Percentiles rank a stretch among this genome's conserved stretches.
These are phyloP conservation scores for Phacellophora camtschatica DNA, from an alignment of 30 jellyfish, hydroid and myxozoan genomes.

Conservation along the genomic window DNA sequence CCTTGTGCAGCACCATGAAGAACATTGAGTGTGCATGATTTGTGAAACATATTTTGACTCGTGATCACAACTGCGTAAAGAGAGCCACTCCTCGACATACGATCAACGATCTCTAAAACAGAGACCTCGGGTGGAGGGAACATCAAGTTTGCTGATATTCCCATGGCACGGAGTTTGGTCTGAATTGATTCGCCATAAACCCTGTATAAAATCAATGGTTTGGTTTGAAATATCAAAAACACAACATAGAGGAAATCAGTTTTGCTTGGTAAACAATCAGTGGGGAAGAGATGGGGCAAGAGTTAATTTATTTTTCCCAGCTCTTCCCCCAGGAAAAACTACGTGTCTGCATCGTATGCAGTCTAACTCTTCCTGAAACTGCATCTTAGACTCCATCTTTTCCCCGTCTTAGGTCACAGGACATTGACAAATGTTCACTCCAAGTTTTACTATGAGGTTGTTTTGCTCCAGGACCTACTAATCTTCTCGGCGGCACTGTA, in stretches of 20 bases:
- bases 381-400: neutral
- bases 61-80: conserved; percentile 85
- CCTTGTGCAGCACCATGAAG: conserved; percentile 99
- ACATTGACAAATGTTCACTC: neutral
- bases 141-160: conserved; percentile 72
- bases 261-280: too few species aligned
- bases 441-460: neutral
- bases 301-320: neutral
- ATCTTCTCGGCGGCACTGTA: too few species aligned
- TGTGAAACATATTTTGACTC: conserved; percentile 78
- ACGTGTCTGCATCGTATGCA: neutral
- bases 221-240: neutral
- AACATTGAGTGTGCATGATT: conserved; percentile 91
- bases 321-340: neutral
- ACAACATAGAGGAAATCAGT: too few species aligned
- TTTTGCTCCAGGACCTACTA: too few species aligned
- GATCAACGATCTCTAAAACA: conserved; percentile 77
- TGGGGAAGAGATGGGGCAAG: too few species aligned
- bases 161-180: conserved; percentile 85
- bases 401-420: neutral
- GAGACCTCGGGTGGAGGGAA: conserved; percentile 93
- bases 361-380: neutral
- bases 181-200: conserved; percentile 88
- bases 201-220: conserved; percentile 34
- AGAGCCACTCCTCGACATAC: conserved; percentile 79